Conservation (phyloP, 2,113 vertebrate genomes). For the Fregetta grallaria region DNA sequence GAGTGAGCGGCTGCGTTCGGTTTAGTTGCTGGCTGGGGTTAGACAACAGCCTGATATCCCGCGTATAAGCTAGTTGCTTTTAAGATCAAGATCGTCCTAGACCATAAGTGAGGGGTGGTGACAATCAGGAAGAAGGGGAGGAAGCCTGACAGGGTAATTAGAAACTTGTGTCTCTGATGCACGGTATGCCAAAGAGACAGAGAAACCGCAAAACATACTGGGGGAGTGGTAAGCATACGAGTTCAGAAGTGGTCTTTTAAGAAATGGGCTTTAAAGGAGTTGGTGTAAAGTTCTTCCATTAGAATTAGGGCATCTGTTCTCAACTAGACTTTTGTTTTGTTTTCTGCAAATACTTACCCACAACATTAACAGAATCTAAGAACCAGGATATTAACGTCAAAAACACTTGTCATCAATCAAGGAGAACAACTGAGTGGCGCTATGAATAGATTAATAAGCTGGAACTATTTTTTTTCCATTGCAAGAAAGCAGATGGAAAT, state of each 20-base stretch:
- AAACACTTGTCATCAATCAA: not conserved
- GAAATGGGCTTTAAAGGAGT: not conserved
- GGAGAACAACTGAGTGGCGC: not conserved
- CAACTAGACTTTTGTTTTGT: not conserved
- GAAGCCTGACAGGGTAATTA: not conserved
- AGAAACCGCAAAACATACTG: not conserved
- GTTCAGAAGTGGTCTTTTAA: not conserved
- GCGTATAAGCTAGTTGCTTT: not conserved
- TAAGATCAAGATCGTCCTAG: not conserved
- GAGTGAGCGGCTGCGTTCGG: too few species aligned
- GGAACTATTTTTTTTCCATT: not conserved
- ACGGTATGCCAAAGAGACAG: not conserved
- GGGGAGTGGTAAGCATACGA: not conserved
- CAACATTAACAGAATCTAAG: not conserved
- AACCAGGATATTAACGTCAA: not conserved
- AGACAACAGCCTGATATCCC: not conserved
- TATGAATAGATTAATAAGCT: not conserved
- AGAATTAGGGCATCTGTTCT: not conserved
- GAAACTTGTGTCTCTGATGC: not conserved
- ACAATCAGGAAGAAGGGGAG: not conserved
- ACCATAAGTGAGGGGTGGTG: not conserved
- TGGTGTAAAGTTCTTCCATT: not conserved
- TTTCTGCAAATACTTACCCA: not conserved
- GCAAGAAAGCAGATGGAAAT: slow-evolving; percentile 21
- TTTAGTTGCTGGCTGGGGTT: too few species aligned